Percentiles rank a stretch among this genome's conserved stretches.
Evolutionary conservation across 2,888 invertebrate genomes (phyloP).

Genomic region (Cerastis leucographa): DNA sequence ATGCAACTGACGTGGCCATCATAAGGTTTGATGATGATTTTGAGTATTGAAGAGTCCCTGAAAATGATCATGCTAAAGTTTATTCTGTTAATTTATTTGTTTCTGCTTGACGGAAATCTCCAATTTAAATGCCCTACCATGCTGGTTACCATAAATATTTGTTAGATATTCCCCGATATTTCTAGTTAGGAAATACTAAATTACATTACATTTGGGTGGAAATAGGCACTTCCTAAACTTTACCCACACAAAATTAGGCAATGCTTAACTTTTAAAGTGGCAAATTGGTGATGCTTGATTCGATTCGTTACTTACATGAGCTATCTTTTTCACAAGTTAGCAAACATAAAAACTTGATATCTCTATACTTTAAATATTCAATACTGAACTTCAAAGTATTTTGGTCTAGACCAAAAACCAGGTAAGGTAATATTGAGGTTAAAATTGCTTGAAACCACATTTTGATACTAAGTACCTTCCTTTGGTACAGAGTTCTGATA

Average conservation of each 20-base stretch:
- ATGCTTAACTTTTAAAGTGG: constrained; percentile 2
- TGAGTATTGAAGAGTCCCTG: constrained; percentile 67
- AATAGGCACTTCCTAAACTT: neutral
- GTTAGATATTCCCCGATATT: neutral
- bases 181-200: neutral
- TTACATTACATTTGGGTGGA: neutral
- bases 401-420: constrained; percentile 52
- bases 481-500: neutral
- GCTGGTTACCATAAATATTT: neutral
- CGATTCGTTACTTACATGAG: constrained; percentile 45
- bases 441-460: constrained; percentile 56
- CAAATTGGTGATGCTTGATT: neutral
- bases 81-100: neutral
- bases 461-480: neutral
- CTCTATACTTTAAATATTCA: constrained; percentile 72
- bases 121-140: neutral
- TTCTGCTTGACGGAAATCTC: neutral
- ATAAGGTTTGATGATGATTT: constrained; percentile 57
- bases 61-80: constrained; percentile 8
- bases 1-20: constrained; percentile 62
- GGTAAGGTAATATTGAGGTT: constrained; percentile 39
- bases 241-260: neutral
- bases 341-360: constrained; percentile 71
- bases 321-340: constrained; percentile 66
- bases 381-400: constrained; percentile 62